phyloP scores from a whole-genome alignment of 2,113 vertebrate species.

The Dolichotis patagonum region DNA sequence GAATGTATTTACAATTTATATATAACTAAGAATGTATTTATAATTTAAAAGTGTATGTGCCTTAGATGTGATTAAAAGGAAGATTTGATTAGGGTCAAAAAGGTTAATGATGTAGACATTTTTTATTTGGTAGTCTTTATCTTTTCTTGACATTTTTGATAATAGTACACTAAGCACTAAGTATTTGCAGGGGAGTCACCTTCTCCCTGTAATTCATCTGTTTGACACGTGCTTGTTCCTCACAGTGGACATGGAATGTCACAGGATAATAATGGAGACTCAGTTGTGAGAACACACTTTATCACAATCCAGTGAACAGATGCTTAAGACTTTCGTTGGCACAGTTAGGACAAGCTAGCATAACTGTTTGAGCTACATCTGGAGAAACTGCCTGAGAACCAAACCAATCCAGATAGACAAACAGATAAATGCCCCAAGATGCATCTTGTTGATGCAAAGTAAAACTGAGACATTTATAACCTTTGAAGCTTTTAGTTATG shows the following conservation, averaged over 20 bases:
- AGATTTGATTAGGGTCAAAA: background rate
- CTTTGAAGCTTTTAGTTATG: background rate
- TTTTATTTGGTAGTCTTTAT: background rate
- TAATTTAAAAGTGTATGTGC: background rate
- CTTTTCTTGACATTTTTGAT: background rate
- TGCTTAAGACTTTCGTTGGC: background rate
- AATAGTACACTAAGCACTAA: background rate
- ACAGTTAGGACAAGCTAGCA: background rate
- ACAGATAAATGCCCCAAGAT: background rate
- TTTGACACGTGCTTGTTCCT: background rate
- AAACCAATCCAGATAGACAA: background rate
- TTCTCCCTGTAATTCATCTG: background rate
- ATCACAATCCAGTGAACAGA: background rate
- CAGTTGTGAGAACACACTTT: background rate
- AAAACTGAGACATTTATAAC: background rate
- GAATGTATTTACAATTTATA: background rate
- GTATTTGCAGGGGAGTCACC: background rate
- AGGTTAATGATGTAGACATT: background rate
- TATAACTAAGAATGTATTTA: background rate
- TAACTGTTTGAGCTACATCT: background rate
- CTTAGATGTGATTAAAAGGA: background rate
- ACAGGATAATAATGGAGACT: background rate
- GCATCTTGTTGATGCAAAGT: background rate
- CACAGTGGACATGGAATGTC: background rate
- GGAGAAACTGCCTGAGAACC: background rate